These are phyloP conservation scores for Ceraclea dissimilis DNA, from an alignment of 2,888 invertebrate genomes.

Conservation along the genomic window DNA sequence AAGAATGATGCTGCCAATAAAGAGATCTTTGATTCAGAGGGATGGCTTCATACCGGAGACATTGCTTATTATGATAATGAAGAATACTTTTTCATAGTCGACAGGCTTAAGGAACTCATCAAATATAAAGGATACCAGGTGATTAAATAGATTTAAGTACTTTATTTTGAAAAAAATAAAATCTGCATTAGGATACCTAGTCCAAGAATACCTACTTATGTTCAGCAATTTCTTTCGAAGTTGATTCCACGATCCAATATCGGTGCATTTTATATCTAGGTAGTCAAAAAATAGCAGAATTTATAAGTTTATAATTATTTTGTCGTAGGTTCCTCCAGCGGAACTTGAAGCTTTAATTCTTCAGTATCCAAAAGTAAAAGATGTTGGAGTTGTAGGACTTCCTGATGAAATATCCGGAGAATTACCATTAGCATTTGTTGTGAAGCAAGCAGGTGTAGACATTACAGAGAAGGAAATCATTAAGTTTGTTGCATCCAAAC, in stretches of 20 bases:
- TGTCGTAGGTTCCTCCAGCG: constrained; percentile 65
- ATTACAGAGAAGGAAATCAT: constrained; percentile 51
- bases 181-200: too few relatives aligned
- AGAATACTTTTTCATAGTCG: constrained; percentile 72
- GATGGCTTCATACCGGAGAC: constrained; percentile 75
- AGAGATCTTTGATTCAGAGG: constrained; percentile 57
- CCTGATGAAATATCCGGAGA: constrained; percentile 68
- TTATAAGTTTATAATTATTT: too few relatives aligned
- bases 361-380: constrained; percentile 61
- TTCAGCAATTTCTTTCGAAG: too few relatives aligned
- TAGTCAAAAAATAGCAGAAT: too few relatives aligned
- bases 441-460: constrained; percentile 45
- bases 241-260: too few relatives aligned
- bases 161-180: not conserved
- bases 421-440: constrained; percentile 69
- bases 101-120: constrained; percentile 81
- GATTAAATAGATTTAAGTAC: not conserved
- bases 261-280: too few relatives aligned
- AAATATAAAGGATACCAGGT: constrained; percentile 85
- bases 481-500: constrained; percentile 45
- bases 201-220: too few relatives aligned
- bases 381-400: constrained; percentile 74
- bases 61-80: constrained; percentile 74
- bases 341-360: constrained; percentile 77
- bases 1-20: constrained; percentile 61